A percentile compares a stretch with the other conserved stretches of the same genome.
Evolutionary conservation across 2,888 invertebrate genomes (phyloP).

Genomic region (Plusia festucae): DNA sequence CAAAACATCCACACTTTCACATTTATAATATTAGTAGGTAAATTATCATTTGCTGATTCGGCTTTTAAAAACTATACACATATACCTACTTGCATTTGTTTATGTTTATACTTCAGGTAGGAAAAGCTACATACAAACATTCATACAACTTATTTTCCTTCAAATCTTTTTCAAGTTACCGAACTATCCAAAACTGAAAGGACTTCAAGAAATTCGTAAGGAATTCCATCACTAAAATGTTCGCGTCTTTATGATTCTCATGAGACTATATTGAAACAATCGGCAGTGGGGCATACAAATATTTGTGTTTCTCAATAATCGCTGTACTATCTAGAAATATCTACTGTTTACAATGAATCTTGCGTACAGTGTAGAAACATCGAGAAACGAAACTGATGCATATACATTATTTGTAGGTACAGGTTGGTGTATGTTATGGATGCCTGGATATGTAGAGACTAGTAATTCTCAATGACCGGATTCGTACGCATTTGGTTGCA

Average conservation of each 20-base stretch:
- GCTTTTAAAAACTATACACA: too few relatives aligned
- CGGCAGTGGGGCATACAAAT: background rate
- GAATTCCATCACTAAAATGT: background rate
- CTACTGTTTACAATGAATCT: background rate
- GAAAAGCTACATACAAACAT: too few relatives aligned
- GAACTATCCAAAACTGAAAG: too few relatives aligned
- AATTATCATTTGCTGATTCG: too few relatives aligned
- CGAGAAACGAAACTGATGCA: background rate
- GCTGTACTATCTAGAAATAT: background rate
- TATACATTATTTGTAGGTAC: background rate
- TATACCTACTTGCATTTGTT: too few relatives aligned
- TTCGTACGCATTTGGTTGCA: too few relatives aligned
- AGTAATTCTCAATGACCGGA: too few relatives aligned
- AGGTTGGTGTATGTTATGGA: background rate
- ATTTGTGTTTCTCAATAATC: background rate
- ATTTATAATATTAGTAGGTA: too few relatives aligned
- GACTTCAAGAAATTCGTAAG: background rate
- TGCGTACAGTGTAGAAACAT: constrained; percentile 1
- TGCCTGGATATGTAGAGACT: background rate
- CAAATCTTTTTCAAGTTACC: too few relatives aligned
- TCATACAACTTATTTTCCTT: too few relatives aligned
- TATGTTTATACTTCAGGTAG: too few relatives aligned
- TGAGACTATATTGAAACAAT: background rate
- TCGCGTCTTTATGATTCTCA: background rate
- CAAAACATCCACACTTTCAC: too few relatives aligned